phyloP scores from a whole-genome alignment of 2,888 invertebrate species.

The Ommatoiulus sabulosus region DNA sequence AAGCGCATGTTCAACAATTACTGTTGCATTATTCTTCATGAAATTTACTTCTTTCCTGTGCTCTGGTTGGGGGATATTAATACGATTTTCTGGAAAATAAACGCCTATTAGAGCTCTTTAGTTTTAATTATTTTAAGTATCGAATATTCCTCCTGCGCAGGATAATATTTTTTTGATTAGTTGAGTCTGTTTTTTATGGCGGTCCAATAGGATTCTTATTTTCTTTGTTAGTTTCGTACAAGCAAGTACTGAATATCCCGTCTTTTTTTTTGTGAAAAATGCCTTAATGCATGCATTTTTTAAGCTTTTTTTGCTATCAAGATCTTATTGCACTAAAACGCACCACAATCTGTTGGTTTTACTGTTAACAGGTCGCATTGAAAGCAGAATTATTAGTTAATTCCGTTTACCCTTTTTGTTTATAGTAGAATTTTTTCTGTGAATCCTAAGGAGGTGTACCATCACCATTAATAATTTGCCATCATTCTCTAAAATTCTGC shows the following conservation, averaged over 20 bases:
- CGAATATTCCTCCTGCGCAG: neutral
- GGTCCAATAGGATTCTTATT: neutral
- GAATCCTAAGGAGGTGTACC: neutral
- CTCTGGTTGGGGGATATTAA: neutral
- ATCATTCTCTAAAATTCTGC: neutral
- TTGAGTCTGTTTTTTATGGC: neutral
- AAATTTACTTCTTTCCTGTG: neutral
- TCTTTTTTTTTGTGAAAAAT: neutral
- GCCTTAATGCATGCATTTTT: neutral
- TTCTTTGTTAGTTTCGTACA: neutral
- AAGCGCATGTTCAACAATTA: neutral
- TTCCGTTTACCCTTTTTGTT: neutral
- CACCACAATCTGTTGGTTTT: neutral
- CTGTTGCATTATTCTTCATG: neutral
- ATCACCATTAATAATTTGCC: neutral
- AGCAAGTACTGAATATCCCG: neutral
- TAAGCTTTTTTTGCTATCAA: neutral
- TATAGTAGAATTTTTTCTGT: neutral
- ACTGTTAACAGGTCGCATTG: neutral
- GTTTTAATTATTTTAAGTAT: neutral
- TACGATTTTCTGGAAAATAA: neutral
- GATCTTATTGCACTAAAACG: neutral
- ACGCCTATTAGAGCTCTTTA: neutral
- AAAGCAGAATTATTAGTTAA: neutral
- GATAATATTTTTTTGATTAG: too few relatives aligned